Percentiles rank a stretch among this genome's conserved stretches.
Evolutionary conservation across 1,140 invertebrate genomes (phyloP).

Genomic region (Drosophila parvula): DNA sequence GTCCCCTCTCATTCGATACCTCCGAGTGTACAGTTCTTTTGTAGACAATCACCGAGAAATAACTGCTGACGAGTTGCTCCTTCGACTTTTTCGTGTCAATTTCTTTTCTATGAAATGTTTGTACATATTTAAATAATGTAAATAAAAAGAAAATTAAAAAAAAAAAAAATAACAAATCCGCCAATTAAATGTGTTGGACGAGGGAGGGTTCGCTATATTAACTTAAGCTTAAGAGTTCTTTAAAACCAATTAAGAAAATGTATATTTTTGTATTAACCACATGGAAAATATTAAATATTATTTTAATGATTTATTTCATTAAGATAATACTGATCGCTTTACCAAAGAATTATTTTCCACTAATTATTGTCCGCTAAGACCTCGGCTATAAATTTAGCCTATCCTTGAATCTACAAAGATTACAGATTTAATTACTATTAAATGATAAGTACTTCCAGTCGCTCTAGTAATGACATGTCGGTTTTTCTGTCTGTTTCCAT

Average conservation of each 20-base stretch:
- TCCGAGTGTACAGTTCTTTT: constrained; percentile 71
- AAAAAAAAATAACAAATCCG: constrained; percentile 16
- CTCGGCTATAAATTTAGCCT: not conserved
- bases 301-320: too few relatives aligned
- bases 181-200: not conserved
- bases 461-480: not conserved
- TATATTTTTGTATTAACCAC: too few relatives aligned
- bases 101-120: constrained; percentile 82
- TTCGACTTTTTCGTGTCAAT: constrained; percentile 73
- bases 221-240: not conserved
- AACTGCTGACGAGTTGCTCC: constrained; percentile 71
- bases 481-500: not conserved
- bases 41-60: constrained; percentile 59
- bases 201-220: not conserved
- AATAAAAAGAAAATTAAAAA: constrained; percentile 74
- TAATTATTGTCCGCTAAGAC: not conserved
- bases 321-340: too few relatives aligned
- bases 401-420: not conserved
- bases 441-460: not conserved
- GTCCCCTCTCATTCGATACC: constrained; percentile 33
- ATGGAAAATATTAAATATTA: too few relatives aligned
- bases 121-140: constrained; percentile 82
- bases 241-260: too few relatives aligned
- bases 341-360: not conserved
- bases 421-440: not conserved